phyloP scores from a whole-genome alignment of 2,113 vertebrate species.

The Elachura formosa region DNA sequence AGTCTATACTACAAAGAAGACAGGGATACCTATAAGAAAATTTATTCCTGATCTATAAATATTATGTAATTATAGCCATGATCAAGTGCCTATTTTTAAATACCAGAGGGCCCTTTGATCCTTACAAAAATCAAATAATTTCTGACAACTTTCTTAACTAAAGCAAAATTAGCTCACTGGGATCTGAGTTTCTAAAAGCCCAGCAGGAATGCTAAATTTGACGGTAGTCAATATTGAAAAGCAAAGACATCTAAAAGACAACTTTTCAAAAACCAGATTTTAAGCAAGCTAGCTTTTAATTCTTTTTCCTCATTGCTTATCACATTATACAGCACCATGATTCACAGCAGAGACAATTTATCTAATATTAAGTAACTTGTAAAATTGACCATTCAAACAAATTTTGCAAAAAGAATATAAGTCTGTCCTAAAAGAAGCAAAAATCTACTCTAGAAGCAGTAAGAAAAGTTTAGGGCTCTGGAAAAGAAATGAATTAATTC shows the following conservation, averaged over 20 bases:
- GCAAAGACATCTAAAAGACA: neutral
- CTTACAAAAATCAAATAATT: neutral
- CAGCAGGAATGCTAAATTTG: neutral
- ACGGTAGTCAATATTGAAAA: neutral
- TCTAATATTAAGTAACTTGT: neutral
- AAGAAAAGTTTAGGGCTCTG: neutral
- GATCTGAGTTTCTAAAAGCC: neutral
- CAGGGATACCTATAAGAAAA: neutral
- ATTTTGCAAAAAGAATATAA: neutral
- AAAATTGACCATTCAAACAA: neutral
- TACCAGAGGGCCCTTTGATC: neutral
- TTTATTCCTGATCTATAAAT: neutral
- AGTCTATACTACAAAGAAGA: neutral
- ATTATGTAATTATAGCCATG: neutral
- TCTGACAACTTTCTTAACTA: neutral
- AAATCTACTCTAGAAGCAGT: neutral
- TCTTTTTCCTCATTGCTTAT: neutral
- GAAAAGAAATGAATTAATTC: neutral
- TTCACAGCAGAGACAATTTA: neutral
- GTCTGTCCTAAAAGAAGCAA: neutral
- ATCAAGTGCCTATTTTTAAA: neutral
- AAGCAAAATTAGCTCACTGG: neutral
- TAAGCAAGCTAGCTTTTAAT: neutral
- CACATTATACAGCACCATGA: neutral
- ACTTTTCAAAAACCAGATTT: neutral